Base-by-base conservation (phyloP, 2,888 invertebrate species). In the Melinopterus prodromus region DNA sequence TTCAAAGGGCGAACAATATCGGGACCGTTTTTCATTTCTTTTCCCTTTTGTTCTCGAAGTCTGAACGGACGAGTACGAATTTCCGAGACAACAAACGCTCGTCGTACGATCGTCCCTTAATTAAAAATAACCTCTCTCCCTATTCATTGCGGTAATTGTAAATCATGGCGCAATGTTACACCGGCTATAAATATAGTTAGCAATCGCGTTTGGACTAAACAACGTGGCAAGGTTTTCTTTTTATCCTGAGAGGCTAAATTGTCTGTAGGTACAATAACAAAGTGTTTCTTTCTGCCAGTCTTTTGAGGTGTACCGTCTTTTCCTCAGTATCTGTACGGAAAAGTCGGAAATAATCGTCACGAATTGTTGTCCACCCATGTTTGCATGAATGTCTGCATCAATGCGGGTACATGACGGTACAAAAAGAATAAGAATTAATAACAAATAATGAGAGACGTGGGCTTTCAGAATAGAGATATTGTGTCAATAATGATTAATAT, bases 71-170 rank as follows among this genome's bases (percentile, higher is more conserved):
- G 53, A 53, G 53, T 53, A 53, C 53, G 53, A 53, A 53, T 1
- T 53, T 53, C 53, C 53, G 53, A 53, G 53, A 53, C 53, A 53
- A 53, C 53, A 6, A 53, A 53, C 53, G 7, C 9, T 53, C 53
- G 53, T 53, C 53, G 53, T 53, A 7, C 53, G 12, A 3, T 12
- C 12, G 53, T 53, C 53, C 38, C 53, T 53, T 53, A 53, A 53
- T 53, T 53, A 53, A 53, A 53, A 53, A 53, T 53, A 53, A 53
- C 53, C 12, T 53, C 53, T 53, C 7, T 53, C 53, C 53, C 53
- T 53, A 53, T 53, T 53, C 53, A 53, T 53, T 53, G 53, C 53
- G 53, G 53, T 53, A 53, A 53, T 53, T 53, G 53, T 53, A 53
- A 53, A 53, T 53, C 53, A 53, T 53, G 53, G 2, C 53, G 7